Base-by-base conservation (phyloP, 2,888 invertebrate genomes). In the Erannis defoliaria region DNA sequence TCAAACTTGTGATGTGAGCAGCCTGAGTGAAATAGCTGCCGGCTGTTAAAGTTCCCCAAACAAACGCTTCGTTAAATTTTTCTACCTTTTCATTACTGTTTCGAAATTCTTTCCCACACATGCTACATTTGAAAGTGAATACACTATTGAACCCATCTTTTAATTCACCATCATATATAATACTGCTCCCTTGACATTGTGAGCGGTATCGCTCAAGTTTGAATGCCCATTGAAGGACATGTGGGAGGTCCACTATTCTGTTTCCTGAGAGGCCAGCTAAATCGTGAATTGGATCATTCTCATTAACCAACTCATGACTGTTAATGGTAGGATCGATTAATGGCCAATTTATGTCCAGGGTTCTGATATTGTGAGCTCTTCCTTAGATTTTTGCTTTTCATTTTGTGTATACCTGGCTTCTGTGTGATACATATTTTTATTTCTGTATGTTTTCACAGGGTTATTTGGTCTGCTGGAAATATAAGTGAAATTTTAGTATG, bases 151-250 rank as follows among this genome's bases (percentile, higher is more conserved):
- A 43, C 26, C 43, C 43, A 23, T 21, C 26, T 23, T 23, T 43
- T 23, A 43, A 23, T 23, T 43, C 43, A 21, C 26, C 23, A 12
- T 23, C 43, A 43, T n/a, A 43, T 12, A 23, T 23, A 12, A 43
- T 43, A 23, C 21, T 43, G 26, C 43, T 43, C 12, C 43, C 12
- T 21, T 43, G 12, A 43, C 43, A 43, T 23, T 21, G 21, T 43
- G 23, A 23, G 12, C 26, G 21, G 43, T 43, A 21, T 43, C 26
- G 23, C 26, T 43, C 43, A 43, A 43, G 43, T 43, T 43, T 43
- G 21, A 43, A 43, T 21, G 43, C 43, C 43, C 43, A 43, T 23
- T 23, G 21, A n/a, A 43, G 43, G 26, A 43, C 43, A 43, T 43
- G 43, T 14, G 21, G 12, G 43, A 37, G 37, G 37, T 37, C 37